Evolutionary conservation across 2,888 invertebrate genomes (phyloP), one percentile per base, ranked within the genome.

Genomic region (Chrysopilus asiliformis): DNA sequence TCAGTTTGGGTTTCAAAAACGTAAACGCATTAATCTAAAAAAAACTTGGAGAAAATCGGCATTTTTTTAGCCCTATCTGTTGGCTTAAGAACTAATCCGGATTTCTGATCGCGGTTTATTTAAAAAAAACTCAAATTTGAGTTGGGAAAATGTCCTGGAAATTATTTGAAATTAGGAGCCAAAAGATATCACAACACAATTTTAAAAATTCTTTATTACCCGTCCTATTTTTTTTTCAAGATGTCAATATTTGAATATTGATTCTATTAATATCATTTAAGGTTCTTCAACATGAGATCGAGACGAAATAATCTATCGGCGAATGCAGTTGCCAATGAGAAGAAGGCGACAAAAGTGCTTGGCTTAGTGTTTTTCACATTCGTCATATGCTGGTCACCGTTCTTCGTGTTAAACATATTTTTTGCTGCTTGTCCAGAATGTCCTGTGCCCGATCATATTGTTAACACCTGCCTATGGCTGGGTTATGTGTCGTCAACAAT

Each of bases 341-440:
- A 93, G 59, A 94, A 93, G 56, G 94, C 94, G 2, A 89, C 90
- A 37, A 91, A 93, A 65, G 63, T 63, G 2, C 68, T 93, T 5
- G 90, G 90, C 1, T 65, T 91, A 27, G 90, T 91, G 1, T 93
- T 93, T 67, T 86, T 86, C 64, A 85, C 86, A 1, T 91, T 91
- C 60, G 89, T 90, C 34, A 66, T 90, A 8, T 90, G 90, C 57
- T 91, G 91, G 91, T 79, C 86, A 14, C 91, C 91, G 2, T 93
- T 91, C 62, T 91, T 91, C 64, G 68, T 85, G 34, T 69, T 87
- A 39, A 91, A 91, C 60, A 83, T 91, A 46, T 65, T 87, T 36
- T 81, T 85, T 52, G 90, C 87, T 14, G 76, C 84, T 17, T 90
- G 87, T 53, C 80, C 84, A 1, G 67, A 74, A 36, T 87, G 86